Base-by-base conservation (phyloP, 1,140 invertebrate species). In the Conus ventricosus region DNA sequence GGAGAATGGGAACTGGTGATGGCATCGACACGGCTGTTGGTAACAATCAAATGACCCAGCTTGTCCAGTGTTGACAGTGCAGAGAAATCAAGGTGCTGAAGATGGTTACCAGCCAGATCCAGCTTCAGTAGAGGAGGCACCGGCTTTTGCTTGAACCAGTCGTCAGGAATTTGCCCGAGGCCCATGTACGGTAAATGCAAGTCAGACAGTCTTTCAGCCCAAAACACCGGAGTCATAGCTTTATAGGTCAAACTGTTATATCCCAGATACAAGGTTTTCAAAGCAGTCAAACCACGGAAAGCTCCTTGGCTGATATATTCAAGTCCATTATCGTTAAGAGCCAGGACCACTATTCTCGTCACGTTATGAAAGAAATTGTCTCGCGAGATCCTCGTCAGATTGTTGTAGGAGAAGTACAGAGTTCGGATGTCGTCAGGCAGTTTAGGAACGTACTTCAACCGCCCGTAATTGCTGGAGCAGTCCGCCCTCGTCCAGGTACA, bases 291-390 rank as follows among this genome's bases (percentile, higher is more conserved):
- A 8, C 10, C 55, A 25, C 27, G 23, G 17, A 84, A 84, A 10
- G 57, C 55, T 25, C 57, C 82, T 23, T 4, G 20, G 27, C 11
- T 15, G 20, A 84, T 63, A n/a, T 84, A 84, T 25, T 63, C 11
- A 7, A 84, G 57, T 39, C 82, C 82, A 39, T 84, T 84, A 25
- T 63, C 20, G 11, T 25, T 4, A 25, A 84, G 57, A 54, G 7
- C 23, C 8, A 84, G 23, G 11, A 5, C 10, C 6, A 8, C 13
- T 6, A 84, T 84, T 63, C 11, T 8, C 11, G 23, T 57, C 11
- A 25, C 82, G 54, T 84, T 84, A 5, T 63, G 5, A 51, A 84
- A 84, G 25, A 84, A 84, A n/a, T 84, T 55, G 13, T 84, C 82
- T 13, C 57, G 55, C 25, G 54, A 15, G 11, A 84, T 84, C 10